A percentile compares a stretch with the other conserved stretches of the same genome.
Conservation (phyloP, 1,140 invertebrate species). For the Olivierus martensii region DNA sequence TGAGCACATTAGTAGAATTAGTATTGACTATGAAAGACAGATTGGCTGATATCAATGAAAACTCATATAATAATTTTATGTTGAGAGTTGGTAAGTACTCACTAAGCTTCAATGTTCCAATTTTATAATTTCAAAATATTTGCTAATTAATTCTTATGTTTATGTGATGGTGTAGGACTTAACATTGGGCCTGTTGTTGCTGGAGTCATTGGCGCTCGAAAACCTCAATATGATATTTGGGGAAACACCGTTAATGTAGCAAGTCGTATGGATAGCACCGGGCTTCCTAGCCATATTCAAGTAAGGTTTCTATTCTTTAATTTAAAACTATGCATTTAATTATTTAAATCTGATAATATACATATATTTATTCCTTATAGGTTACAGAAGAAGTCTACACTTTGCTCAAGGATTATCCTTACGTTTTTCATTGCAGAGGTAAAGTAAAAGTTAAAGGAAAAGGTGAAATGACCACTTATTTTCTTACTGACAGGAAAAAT, state of each 20-base stretch:
- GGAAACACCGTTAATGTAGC: conserved; percentile 92
- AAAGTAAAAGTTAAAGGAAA: conserved; percentile 86
- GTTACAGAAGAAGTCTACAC: conserved; percentile 70
- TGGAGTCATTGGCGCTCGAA: conserved; percentile 83
- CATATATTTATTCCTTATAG: conserved; percentile 21
- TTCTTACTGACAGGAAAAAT: conserved; percentile 45
- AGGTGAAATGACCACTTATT: conserved; percentile 87
- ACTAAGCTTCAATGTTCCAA: no score
- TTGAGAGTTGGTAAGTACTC: conserved; percentile 58
- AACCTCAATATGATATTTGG: conserved; percentile 94
- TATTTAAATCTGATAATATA: background rate
- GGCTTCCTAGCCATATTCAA: conserved; percentile 68
- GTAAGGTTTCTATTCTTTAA: conserved; percentile 20
- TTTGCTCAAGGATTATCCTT: conserved; percentile 48
- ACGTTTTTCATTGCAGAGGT: conserved; percentile 65
- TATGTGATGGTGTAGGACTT: conserved; percentile 54
- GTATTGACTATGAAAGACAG: conserved; percentile 78
- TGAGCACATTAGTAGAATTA: conserved; percentile 18
- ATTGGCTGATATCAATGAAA: conserved; percentile 78
- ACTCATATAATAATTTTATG: conserved; percentile 94
- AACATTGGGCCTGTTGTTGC: conserved; percentile 85
- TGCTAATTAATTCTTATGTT: background rate
- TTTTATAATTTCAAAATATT: no score
- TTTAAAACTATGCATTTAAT: background rate
- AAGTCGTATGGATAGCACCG: conserved; percentile 74